phyloP scores from a whole-genome alignment of 2,113 vertebrate genomes.

The Microtus pennsylvanicus region DNA sequence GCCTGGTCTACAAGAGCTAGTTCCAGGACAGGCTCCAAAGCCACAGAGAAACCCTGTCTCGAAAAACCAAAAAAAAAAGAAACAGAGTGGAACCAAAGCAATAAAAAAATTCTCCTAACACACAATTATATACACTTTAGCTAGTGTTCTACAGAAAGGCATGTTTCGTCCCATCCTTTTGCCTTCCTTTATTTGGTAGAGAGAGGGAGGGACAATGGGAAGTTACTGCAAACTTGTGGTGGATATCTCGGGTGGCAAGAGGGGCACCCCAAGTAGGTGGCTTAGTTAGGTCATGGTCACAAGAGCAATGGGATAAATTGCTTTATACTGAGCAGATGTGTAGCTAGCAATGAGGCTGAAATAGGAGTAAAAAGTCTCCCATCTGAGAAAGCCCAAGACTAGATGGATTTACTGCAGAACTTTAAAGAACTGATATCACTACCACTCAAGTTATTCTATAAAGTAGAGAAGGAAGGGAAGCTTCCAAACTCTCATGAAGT shows the following conservation, averaged over 20 bases:
- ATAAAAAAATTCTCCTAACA: neutral
- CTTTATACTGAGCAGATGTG: neutral
- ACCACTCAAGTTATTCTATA: neutral
- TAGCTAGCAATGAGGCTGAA: neutral
- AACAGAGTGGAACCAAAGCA: neutral
- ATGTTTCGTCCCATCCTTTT: neutral
- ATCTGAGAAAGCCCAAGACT: neutral
- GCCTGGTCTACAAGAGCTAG: no score
- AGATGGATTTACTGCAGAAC: neutral
- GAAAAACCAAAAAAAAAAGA: no score
- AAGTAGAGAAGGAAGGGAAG: neutral
- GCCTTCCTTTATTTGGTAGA: neutral
- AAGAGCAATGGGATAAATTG: neutral
- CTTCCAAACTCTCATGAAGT: neutral
- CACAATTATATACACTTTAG: no score
- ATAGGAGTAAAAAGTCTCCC: neutral
- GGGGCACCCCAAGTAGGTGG: neutral
- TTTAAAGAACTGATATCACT: neutral
- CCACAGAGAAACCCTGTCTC: no score
- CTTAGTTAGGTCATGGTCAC: neutral
- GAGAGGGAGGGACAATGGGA: neutral
- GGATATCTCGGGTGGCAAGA: neutral
- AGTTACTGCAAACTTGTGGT: neutral
- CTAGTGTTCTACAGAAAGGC: neutral
- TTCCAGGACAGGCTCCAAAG: no score